These are phyloP conservation scores for Lasiurus cinereus DNA, from an alignment of 2,113 vertebrate genomes.

Conservation along the genomic window DNA sequence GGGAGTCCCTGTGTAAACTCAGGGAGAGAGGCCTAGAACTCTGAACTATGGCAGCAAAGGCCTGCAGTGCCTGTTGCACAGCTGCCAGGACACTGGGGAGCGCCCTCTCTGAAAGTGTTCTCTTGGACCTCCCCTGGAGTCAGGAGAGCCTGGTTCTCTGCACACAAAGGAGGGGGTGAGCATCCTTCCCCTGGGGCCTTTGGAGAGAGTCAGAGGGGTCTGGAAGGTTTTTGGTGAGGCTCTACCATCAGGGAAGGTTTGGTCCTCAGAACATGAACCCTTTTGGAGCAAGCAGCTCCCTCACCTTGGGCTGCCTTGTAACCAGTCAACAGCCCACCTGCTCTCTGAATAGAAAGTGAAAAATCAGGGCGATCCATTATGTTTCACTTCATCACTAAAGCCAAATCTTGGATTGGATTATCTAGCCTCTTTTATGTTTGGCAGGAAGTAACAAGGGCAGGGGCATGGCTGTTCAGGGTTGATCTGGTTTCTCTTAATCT, in stretches of 20 bases:
- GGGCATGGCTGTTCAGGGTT: neutral
- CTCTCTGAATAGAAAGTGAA: slow-evolving; percentile 6
- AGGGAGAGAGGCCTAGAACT: neutral
- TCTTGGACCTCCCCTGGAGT: neutral
- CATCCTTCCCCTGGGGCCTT: neutral
- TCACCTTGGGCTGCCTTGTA: neutral
- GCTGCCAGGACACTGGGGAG: neutral
- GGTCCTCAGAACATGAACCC: neutral
- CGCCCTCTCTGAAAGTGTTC: neutral
- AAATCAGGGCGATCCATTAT: neutral
- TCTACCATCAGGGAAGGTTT: neutral
- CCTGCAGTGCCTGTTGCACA: neutral
- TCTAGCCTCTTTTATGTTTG: neutral
- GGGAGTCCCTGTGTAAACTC: neutral
- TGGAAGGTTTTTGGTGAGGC: neutral
- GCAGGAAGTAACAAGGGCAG: slow-evolving; percentile 4
- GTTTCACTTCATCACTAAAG: neutral
- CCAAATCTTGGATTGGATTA: neutral
- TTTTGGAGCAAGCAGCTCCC: neutral
- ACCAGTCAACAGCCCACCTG: neutral
- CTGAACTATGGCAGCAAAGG: neutral
- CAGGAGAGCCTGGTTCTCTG: neutral
- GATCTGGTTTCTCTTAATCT: neutral
- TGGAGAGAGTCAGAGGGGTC: neutral
- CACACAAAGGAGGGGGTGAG: neutral